Evolutionary conservation across 2,797 vertebrate genomes (phyloP).

Genomic region (Vespertilio murinus): DNA sequence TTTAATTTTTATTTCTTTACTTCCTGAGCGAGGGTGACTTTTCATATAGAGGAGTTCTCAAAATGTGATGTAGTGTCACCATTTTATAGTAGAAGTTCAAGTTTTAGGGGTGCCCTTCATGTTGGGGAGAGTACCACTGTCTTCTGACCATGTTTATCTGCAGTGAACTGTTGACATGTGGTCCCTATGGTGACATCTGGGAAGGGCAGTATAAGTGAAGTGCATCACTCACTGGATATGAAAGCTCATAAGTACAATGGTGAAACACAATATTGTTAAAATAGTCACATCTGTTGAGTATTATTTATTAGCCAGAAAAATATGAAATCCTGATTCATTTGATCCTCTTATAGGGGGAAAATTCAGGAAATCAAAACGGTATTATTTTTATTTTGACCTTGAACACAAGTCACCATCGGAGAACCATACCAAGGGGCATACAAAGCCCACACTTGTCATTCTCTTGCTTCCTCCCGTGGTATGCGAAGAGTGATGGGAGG

Average conservation of each 20-base stretch:
- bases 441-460: not conserved
- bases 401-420: not conserved
- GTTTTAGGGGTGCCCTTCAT: not conserved
- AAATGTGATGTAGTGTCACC: not conserved
- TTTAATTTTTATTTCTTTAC: not conserved
- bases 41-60: slow-evolving; percentile 5
- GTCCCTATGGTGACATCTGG: not conserved
- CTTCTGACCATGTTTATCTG: not conserved
- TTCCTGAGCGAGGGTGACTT: not conserved
- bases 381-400: slow-evolving; percentile 26
- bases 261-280: slow-evolving; percentile 22
- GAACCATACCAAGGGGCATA: not conserved
- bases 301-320: slow-evolving; percentile 30
- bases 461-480: not conserved
- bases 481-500: not conserved
- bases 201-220: not conserved
- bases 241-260: not conserved
- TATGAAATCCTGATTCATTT: not conserved
- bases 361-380: slow-evolving; percentile 28
- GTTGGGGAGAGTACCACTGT: not conserved
- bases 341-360: not conserved
- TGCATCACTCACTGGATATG: not conserved
- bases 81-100: slow-evolving; percentile 1
- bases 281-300: not conserved
- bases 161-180: not conserved